Evolutionary conservation across 1,140 invertebrate species (phyloP), one percentile per base, ranked within the genome.

Genomic region (Hirudo medicinalis): DNA sequence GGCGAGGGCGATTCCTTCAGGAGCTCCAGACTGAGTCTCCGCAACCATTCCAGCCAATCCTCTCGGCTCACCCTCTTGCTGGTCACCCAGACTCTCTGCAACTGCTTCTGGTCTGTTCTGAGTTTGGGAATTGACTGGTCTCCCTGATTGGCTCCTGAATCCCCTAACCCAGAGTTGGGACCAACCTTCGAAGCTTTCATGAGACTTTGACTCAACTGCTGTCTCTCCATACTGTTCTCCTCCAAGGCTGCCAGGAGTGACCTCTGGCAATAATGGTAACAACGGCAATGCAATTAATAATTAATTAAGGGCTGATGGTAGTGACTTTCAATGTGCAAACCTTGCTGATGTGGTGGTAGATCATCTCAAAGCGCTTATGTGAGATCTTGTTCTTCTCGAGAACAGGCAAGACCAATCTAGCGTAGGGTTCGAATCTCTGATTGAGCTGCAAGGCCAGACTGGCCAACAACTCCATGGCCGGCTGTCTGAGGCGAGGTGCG

Each of bases 41-140:
- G 85, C 13, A 98, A 80, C 96, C 95, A 99, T 82, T 98, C 94
- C 11, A 97, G 83, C 96, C 96, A 99, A 81, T 99, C 96, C 76
- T 99, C 96, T 80, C 96, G 95, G 8, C 91, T 94, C 0, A 94
- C 91, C 72, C 91, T 85, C 69, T 91, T 86, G 9, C 88, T 89
- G 0, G 90, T 90, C n/a, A 89, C 89, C 90, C 92, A 94, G 36
- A 49, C 49, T 25, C 25, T 27, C 49, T 43, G 67, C 17, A 19
- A 29, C 13, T 29, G 43, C 53, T 49, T 49, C 43, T 49, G 43
- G 43, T 49, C 43, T 17, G 43, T 49, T 9, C 43, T 49, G 43
- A 49, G 43, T 9, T 49, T 49, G 9, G 43, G 5, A 49, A 49
- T 17, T 9, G 43, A 17, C 4, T 49, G 43, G 13, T 49, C 43